Percentiles rank a stretch among this genome's conserved stretches.
Evolutionary conservation across 2,113 vertebrate species (phyloP).

Genomic region (Vulpes vulpes): DNA sequence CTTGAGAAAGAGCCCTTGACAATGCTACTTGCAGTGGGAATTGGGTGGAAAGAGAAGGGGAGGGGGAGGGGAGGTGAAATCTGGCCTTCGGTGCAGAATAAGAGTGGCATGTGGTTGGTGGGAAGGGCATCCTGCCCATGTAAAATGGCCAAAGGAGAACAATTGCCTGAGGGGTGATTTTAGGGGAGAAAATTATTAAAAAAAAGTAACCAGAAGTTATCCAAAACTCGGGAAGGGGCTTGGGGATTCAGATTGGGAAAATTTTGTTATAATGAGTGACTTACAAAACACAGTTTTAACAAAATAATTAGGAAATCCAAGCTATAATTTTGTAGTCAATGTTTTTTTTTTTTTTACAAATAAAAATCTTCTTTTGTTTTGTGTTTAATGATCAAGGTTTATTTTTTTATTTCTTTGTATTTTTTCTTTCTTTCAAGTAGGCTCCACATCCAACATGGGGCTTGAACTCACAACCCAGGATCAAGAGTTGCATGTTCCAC

Average conservation of each 20-base stretch:
- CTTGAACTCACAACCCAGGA: not conserved
- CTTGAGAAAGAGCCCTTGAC: conserved; percentile 63
- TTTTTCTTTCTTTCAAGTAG: not conserved
- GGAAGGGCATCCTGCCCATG: not conserved
- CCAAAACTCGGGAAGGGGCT: not conserved
- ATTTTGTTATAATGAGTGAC: not conserved
- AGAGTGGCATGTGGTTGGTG: not conserved
- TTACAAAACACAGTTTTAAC: conserved; percentile 28
- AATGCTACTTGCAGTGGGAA: conserved; percentile 6
- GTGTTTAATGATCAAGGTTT: not conserved
- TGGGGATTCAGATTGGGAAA: not conserved
- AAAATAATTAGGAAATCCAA: not conserved
- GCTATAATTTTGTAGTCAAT: not conserved
- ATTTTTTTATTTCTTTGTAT: not conserved
- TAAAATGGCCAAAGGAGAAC: not conserved
- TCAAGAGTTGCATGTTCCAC: not conserved
- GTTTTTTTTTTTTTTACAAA: not conserved
- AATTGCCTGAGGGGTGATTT: not conserved
- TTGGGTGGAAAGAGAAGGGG: not conserved
- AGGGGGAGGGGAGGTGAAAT: not conserved
- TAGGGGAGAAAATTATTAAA: conserved; percentile 10
- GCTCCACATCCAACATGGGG: not conserved
- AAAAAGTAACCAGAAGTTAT: not conserved
- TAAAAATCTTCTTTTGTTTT: not conserved
- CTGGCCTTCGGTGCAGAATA: not conserved